Base-by-base conservation (phyloP, 1,140 invertebrate species). In the Geopemphigus sp. region DNA sequence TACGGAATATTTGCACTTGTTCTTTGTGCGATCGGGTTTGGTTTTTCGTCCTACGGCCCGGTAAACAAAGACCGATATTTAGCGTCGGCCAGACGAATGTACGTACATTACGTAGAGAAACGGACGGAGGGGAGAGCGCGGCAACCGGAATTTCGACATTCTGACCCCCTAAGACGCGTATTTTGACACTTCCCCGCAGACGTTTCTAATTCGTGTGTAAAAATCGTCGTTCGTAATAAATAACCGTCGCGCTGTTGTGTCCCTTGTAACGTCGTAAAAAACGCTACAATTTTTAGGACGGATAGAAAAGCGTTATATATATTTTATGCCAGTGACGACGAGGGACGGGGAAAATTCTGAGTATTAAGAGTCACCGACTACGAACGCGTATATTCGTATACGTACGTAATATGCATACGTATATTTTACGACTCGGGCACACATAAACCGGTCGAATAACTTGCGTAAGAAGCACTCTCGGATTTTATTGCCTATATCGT, bases 121-220 rank as follows among this genome's bases (percentile, higher is more conserved):
- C n/a, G 45, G 45, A n/a, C n/a, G 39, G 22, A 0, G 0, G 26
- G 5, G 19, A 45, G 14, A 24, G 6, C 22, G 59, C 14, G 39
- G 57, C 39, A 78, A 78, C 74, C 74, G 57, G 74, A 78, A 47
- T 78, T 63, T 78, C 74, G 22, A 50, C 74, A 78, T 78, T 78
- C 74, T 61, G 45, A 19, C 8, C 32, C 32, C 22, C 4, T 50
- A 68, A 50, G 66, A 68, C n/a, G 32, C 8, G 32, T 39, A 39
- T 39, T 45, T 22, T 45, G 22, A 68, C 22, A 68, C 66, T 68
- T 50, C 66, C 45, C 53, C 19, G 14, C 47, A 68, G 12, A 50
- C 45, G 12, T 68, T 68, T 68, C 29, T 47, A 68, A 68, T 50
- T 50, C 15, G 45, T 68, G 47, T 68, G 50, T 68, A 50, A 4